Evolutionary conservation across 2,797 vertebrate genomes (phyloP), one percentile per base, ranked within the genome.

Genomic region (Pipistrellus pygmaeus): DNA sequence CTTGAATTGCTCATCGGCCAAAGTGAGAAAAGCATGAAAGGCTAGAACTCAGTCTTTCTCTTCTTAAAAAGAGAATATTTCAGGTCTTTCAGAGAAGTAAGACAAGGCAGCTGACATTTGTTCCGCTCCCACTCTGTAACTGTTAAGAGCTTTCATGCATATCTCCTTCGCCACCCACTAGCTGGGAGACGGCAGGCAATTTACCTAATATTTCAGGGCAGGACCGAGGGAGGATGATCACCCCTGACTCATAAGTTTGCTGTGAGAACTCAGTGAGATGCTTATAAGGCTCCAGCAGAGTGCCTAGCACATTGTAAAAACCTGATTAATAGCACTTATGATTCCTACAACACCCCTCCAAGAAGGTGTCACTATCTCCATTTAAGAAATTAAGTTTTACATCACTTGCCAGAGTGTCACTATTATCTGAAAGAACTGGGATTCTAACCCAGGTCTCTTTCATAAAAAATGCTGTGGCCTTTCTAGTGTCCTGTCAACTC

Each of bases 401-500:
- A 10, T 18, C 48, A 44, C 41, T 88, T 55, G 17, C 32, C 60
- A 72, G 55, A 68, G 20, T 66, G 66, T 44, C 53, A 13, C 18
- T 35, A 27, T 53, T 9, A 25, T 35, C 53, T 21, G n/a, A 8
- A 77, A 53, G 25, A 88, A 38, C 12, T 9, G 5, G 6, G 8
- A 93, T 88, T 96, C 38, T 3, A 55, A 41, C 32, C 32, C 21
- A 85, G 69, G 35, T 83, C 68, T 93, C n/a, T 62, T 87, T 68
- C 46, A 12, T 78, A 30, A 78, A 60, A 83, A 89, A 53, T 41
- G 20, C 44, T 21, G 0, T 35, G 35, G 55, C 17, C 32, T 78
- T 46, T 90, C 73, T 77, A 55, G 11, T 35, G 3, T 27, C 12
- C 90, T 88, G 27, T 93, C 32, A 78, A 38, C 25, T 68, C 30